Percentiles rank a stretch among this genome's conserved stretches.
Conservation (phyloP, 2,797 vertebrate genomes). For the Pangasius sanitwongsei region DNA sequence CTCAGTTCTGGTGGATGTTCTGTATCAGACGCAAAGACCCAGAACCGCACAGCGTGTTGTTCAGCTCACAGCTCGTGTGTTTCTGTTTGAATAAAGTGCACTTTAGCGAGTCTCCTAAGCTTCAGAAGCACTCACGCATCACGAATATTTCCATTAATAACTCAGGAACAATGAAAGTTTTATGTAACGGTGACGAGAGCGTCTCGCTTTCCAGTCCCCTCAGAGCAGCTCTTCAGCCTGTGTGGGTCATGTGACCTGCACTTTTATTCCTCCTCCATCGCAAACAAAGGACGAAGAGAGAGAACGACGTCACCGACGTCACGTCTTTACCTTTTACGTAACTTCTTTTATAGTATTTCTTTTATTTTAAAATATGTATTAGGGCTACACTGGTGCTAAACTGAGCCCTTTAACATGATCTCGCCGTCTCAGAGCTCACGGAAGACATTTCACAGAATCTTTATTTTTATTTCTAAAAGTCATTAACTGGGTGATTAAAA, state of each 20-base stretch:
- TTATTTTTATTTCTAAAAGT: not conserved
- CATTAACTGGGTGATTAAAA: not conserved
- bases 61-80: not conserved
- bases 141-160: not conserved
- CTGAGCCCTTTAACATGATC: not conserved
- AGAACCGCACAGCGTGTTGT: not conserved
- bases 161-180: slow-evolving; percentile 6
- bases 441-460: not conserved
- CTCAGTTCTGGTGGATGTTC: not conserved
- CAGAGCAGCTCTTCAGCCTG: not conserved
- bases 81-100: not conserved
- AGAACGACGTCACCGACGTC: not conserved
- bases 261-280: not conserved
- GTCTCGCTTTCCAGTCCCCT: not conserved
- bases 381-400: too few relatives aligned
- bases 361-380: not conserved
- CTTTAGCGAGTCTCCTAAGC: not conserved
- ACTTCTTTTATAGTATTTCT: not conserved
- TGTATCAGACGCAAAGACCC: not conserved
- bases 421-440: not conserved
- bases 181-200: not conserved
- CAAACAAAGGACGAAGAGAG: not conserved
- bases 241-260: not conserved
- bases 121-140: not conserved
- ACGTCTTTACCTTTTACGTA: not conserved